Base-by-base conservation (phyloP, 92 coral and sea anemone genomes). In the Epizoanthus illoricatus region DNA sequence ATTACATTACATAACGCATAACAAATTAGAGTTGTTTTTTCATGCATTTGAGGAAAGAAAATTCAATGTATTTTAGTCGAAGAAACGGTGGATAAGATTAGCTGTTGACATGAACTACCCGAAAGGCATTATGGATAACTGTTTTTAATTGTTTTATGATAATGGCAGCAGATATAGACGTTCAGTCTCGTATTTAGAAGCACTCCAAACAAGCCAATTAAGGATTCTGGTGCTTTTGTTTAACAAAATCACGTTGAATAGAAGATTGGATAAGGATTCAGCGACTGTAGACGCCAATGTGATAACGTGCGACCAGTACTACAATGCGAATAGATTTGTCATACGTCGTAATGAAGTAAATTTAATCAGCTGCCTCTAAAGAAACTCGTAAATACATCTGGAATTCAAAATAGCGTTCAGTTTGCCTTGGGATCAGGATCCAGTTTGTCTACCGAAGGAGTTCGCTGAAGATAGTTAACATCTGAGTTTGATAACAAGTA, bases 191-290 rank as follows among this genome's bases (percentile, higher is more conserved):
- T 52, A 33, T 39, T 39, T 68, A 43, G 11, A 15, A 39, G 39
- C 42, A 65, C 21, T 17, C 39, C 70, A 65, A 65, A 68, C 73
- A 68, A 39, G 73, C 73, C 73, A 68, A 68, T 68, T 68, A 68
- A 21, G n/a, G n/a, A 68, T 68, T 15, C 47, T 15, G 73, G n/a
- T 39, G 73, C 73, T 68, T 68, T 68, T 65, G 71, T 68, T 68
- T 68, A 33, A 68, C 73, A 24, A 13, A 39, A 68, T 68, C 43
- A 12, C 73, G 47, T 19, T 39, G 49, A 68, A 68, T 68, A 68
- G 73, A 28, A 68, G n/a, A 19, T 36, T 68, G 73, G 73, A 36
- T 43, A 43, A 39, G 73, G 7, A 68, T 11, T 68, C 7, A 7
- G 20, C 7, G 8, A 24, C 71, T 19, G 45, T 9, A 68, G 73